These are phyloP conservation scores for Edolisoma coerulescens DNA, from an alignment of 2,113 vertebrate species.

Conservation along the genomic window DNA sequence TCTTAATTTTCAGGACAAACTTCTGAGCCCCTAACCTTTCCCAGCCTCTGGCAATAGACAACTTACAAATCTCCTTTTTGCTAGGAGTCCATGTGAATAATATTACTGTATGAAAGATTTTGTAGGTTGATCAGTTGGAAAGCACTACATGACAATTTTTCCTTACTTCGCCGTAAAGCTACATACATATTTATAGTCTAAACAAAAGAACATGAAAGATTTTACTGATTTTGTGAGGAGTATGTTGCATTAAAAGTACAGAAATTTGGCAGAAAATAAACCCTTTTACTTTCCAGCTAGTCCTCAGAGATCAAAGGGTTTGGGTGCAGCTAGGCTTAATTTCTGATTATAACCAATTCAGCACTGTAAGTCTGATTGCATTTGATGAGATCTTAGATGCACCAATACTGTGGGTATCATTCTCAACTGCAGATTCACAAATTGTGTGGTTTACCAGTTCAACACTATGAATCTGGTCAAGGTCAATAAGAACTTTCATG, in stretches of 20 bases:
- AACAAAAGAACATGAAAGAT: background rate
- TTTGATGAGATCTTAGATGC: background rate
- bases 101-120: background rate
- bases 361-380: background rate
- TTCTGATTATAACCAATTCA: background rate
- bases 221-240: background rate
- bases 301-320: background rate
- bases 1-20: constrained; percentile 20
- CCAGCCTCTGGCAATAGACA: background rate
- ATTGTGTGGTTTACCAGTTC: background rate
- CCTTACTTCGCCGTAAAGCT: background rate
- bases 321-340: background rate
- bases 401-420: background rate
- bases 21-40: background rate
- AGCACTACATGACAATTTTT: background rate
- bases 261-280: background rate
- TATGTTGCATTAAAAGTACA: background rate
- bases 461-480: background rate
- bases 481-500: background rate
- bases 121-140: background rate
- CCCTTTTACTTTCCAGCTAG: background rate
- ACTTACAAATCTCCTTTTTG: background rate
- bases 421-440: background rate
- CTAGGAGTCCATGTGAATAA: background rate
- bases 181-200: background rate